A percentile compares a stretch with the other conserved stretches of the same genome.
These are phyloP conservation scores for Reticulitermes speratus DNA, from an alignment of 1,140 invertebrate species.

Conservation along the genomic window DNA sequence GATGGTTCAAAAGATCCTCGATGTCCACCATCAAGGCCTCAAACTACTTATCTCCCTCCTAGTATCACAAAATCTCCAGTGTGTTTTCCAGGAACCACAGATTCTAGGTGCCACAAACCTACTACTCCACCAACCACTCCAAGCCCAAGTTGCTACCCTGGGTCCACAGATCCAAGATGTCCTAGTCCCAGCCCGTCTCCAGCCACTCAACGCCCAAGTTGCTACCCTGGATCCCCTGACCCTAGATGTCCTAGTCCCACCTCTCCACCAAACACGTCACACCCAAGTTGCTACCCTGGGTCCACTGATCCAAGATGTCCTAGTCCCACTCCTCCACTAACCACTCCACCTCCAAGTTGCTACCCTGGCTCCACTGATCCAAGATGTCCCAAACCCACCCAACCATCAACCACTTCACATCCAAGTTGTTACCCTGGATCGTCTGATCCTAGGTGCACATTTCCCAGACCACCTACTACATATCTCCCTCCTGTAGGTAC, in stretches of 20 bases:
- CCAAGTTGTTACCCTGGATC: slow-evolving; percentile 41
- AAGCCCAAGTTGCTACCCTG: slow-evolving; percentile 36
- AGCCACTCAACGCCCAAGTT: slow-evolving; percentile 36
- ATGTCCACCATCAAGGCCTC: slow-evolving; percentile 40
- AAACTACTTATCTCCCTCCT: slow-evolving; percentile 28
- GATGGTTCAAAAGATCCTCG: slow-evolving; percentile 37
- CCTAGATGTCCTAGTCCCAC: slow-evolving; percentile 35
- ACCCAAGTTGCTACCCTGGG: slow-evolving; percentile 42
- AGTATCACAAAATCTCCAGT: slow-evolving; percentile 24
- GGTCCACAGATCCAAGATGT: slow-evolving; percentile 40
- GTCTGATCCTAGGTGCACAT: slow-evolving; percentile 42
- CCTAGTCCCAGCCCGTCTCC: slow-evolving; percentile 29
- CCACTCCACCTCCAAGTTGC: background rate
- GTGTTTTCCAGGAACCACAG: slow-evolving; percentile 46
- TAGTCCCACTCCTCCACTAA: slow-evolving; percentile 37
- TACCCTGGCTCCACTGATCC: slow-evolving; percentile 41
- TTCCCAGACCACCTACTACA: slow-evolving; percentile 34
- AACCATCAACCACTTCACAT: slow-evolving; percentile 13
- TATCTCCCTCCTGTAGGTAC: slow-evolving; percentile 38
- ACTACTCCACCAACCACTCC: slow-evolving; percentile 39
- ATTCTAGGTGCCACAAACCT: slow-evolving; percentile 42
- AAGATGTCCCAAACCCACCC: slow-evolving; percentile 38
- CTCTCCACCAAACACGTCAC: slow-evolving; percentile 9
- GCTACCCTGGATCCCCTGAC: slow-evolving; percentile 40
- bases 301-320: slow-evolving; percentile 45